phyloP scores from a whole-genome alignment of 1,140 invertebrate genomes.

The Drosophila ogumai region DNA sequence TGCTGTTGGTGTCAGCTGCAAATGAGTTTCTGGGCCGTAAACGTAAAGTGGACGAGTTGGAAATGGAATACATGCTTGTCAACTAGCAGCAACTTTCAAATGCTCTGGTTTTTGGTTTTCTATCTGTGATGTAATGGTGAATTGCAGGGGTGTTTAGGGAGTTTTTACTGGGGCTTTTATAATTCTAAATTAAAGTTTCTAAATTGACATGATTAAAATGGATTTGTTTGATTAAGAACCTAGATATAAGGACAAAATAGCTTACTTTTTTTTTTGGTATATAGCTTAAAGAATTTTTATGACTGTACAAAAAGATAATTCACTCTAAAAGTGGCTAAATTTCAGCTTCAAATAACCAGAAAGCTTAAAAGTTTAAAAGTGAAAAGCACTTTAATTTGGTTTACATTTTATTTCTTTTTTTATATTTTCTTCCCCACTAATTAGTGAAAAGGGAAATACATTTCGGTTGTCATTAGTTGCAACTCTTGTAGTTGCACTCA shows the following conservation, averaged over 20 bases:
- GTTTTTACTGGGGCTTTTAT: not conserved
- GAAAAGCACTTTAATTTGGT: not conserved
- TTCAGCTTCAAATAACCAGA: not conserved
- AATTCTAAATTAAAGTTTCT: too few species aligned
- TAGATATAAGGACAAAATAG: too few species aligned
- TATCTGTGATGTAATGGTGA: not conserved
- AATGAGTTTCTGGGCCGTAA: slow-evolving; percentile 66
- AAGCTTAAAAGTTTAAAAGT: not conserved
- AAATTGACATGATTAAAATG: too few species aligned
- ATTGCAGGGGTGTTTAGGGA: not conserved
- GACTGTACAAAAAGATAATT: too few species aligned
- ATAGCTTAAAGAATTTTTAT: too few species aligned
- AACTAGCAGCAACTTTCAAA: slow-evolving; percentile 20
- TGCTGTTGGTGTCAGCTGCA: slow-evolving; percentile 66
- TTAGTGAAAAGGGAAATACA: not conserved
- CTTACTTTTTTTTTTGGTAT: too few species aligned
- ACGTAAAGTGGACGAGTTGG: slow-evolving; percentile 32
- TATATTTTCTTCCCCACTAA: not conserved
- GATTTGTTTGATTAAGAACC: too few species aligned
- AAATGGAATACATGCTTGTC: slow-evolving; percentile 9
- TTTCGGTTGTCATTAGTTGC: slow-evolving; percentile 12
- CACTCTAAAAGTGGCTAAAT: too few species aligned
- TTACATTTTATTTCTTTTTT: not conserved
- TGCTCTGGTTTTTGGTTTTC: slow-evolving; percentile 1
- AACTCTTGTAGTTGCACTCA: slow-evolving; percentile 4